Percentiles rank a stretch among this genome's conserved stretches.
phyloP scores from a whole-genome alignment of 2,797 vertebrate genomes.

The Eospalax fontanierii region DNA sequence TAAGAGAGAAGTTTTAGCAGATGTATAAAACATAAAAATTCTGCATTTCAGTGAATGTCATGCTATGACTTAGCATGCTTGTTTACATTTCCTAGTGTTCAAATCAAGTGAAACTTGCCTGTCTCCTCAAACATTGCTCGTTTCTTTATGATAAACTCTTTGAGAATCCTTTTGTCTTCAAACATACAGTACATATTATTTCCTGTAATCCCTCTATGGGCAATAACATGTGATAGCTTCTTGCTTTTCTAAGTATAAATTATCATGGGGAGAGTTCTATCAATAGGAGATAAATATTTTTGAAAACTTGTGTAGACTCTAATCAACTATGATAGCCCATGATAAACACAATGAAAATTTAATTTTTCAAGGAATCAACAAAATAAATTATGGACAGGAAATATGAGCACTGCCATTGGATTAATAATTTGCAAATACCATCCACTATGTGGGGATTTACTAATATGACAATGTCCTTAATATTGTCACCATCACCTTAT shows the following conservation, averaged over 20 bases:
- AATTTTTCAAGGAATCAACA: background rate
- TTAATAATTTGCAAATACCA: background rate
- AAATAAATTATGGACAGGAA: background rate
- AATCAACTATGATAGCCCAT: background rate
- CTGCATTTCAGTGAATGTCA: background rate
- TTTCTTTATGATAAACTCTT: background rate
- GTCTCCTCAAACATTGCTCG: background rate
- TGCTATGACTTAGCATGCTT: background rate
- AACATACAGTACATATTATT: background rate
- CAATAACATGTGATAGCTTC: background rate
- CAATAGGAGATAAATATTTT: conserved; percentile 30
- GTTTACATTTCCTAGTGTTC: background rate
- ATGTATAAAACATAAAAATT: background rate
- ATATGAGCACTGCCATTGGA: background rate
- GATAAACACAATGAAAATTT: background rate
- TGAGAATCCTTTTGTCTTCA: background rate
- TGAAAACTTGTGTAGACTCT: background rate
- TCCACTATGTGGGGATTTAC: background rate
- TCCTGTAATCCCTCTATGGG: background rate
- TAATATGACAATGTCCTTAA: no score
- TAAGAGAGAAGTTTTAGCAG: background rate
- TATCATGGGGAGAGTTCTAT: background rate
- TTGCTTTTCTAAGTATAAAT: background rate
- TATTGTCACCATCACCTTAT: background rate
- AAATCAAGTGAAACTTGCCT: background rate